Percentiles rank a stretch among this genome's conserved stretches.
phyloP scores from a whole-genome alignment of 2,888 invertebrate genomes.

The Flabesymbios commensalis region DNA sequence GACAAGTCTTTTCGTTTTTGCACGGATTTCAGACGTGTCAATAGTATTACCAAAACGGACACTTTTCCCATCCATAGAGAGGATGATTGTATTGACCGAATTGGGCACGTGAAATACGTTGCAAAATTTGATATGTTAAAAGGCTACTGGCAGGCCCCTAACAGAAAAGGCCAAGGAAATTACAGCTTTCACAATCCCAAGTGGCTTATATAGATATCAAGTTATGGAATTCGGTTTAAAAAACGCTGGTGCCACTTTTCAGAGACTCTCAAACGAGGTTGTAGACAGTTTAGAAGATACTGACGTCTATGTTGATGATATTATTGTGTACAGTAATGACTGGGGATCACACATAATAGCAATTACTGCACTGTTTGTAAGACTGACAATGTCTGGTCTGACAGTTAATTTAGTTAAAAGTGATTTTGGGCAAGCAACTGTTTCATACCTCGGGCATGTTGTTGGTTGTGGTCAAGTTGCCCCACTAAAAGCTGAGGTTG shows the following conservation, averaged over 20 bases:
- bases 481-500: conserved; percentile 13
- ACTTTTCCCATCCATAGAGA: conserved; percentile 37
- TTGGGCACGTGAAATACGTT: conserved; percentile 35
- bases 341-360: neutral
- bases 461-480: conserved; percentile 13
- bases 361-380: neutral
- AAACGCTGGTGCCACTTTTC: neutral
- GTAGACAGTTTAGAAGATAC: no score
- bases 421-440: conserved; percentile 17
- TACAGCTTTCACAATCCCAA: no score
- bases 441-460: conserved; percentile 34
- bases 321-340: neutral
- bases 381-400: neutral
- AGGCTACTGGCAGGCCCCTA: conserved; percentile 28
- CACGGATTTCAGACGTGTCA: conserved; percentile 37
- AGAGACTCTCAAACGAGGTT: no score
- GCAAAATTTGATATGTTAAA: conserved; percentile 37
- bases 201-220: no score
- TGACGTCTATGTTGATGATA: neutral
- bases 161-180: no score
- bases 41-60: conserved; percentile 36
- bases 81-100: conserved; percentile 38
- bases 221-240: neutral
- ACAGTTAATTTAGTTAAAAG: conserved; percentile 14
- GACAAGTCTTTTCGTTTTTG: conserved; percentile 23